Evolutionary conservation across 2,888 invertebrate genomes (phyloP), one percentile per base, ranked within the genome.

Genomic region (Melanchra persicariae): DNA sequence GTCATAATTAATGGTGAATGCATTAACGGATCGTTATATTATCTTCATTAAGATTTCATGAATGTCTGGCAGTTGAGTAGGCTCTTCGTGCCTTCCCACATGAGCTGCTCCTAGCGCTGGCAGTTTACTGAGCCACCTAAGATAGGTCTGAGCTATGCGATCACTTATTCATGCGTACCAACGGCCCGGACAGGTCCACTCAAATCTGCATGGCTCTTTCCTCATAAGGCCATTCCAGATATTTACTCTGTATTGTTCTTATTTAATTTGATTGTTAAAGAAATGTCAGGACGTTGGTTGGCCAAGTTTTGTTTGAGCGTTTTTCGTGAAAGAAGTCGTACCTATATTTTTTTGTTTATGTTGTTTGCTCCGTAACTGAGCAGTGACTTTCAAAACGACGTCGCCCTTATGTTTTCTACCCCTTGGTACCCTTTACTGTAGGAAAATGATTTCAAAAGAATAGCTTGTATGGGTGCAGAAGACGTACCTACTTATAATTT

Each of bases 101-200:
- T 73, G 55, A 37, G 17, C 34, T 19, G 52, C 30, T 45, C 1
- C 2, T 40, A 47, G 45, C 26, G 45, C n/a, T 37, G 72, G 19
- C 60, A 52, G 43, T 9, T 2, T 37, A 26, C 37, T 49, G 55
- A 70, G 52, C 70, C 40, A 19, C 24, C 40, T 72, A 63, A 72
- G 73, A 57, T 55, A 63, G 24, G 47, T 47, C 34, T 73, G 40
- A 63, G 34, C 63, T 37, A 12, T 24, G 26, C 15, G 17, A 54
- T 73, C 47, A 57, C 34, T 73, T 73, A 72, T 72, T 72, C 73
- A 72, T 64, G 73, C 73, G 47, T 57, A 24, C 47, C n/a, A 43
- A 34, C 63, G 34, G 30, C n/a, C 54, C 10, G 52, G 60, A 73
- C 55, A 43, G 47, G 22, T 15, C 40, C 49, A 73, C 72, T 63